Conservation (phyloP, 2,888 invertebrate species). For the Psylliodes chrysocephalus region DNA sequence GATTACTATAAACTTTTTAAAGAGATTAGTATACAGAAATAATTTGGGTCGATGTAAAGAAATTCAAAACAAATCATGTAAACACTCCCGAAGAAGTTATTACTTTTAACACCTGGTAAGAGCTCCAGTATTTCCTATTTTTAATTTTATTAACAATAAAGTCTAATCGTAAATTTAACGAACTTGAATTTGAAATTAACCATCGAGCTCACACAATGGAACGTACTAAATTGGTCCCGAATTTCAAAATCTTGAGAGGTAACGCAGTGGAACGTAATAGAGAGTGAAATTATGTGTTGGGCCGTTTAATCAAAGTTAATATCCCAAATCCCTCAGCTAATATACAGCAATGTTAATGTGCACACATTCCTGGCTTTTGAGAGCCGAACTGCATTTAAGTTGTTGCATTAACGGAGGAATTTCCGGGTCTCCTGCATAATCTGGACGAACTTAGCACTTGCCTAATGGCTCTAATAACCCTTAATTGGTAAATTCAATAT, state of each 20-base stretch:
- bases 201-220: neutral
- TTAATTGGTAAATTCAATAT: constrained; percentile 31
- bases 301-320: constrained; percentile 44
- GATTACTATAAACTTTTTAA: too few relatives aligned
- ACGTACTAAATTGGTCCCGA: constrained; percentile 8
- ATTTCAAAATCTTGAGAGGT: constrained; percentile 29
- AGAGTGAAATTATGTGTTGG: constrained; percentile 31
- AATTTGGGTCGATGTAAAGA: too few relatives aligned
- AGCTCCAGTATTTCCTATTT: too few relatives aligned
- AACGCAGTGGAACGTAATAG: constrained; percentile 21
- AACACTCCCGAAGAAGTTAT: too few relatives aligned
- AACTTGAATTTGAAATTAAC: neutral
- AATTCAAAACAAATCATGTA: too few relatives aligned
- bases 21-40: too few relatives aligned
- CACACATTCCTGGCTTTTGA: constrained; percentile 50
- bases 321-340: constrained; percentile 45
- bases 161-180: too few relatives aligned
- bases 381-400: constrained; percentile 49
- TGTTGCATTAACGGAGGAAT: constrained; percentile 56
- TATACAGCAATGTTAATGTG: constrained; percentile 51
- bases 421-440: constrained; percentile 56
- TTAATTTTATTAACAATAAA: too few relatives aligned
- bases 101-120: too few relatives aligned
- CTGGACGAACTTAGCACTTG: constrained; percentile 57
- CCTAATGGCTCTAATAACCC: constrained; percentile 50